These are phyloP conservation scores for Drosophila lini DNA, from an alignment of 1,140 invertebrate species.

Conservation along the genomic window DNA sequence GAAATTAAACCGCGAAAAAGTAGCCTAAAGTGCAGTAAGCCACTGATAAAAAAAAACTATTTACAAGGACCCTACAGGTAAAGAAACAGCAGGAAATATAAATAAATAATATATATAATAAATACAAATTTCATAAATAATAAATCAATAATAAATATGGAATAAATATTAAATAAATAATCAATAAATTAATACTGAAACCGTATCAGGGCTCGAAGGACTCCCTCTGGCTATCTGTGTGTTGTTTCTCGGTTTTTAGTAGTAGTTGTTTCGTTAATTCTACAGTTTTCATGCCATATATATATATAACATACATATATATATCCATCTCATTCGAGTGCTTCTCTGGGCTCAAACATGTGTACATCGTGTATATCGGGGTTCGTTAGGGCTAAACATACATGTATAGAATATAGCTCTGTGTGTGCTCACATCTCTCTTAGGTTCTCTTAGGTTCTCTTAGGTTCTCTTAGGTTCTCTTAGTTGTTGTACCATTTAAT, in stretches of 20 bases:
- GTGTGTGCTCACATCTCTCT: constrained; percentile 29
- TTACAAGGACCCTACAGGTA: background rate
- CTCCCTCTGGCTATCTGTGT: constrained; percentile 50
- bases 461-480: constrained; percentile 23
- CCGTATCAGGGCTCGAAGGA: constrained; percentile 27
- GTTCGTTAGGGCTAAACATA: constrained; percentile 46
- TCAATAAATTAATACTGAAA: background rate
- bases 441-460: constrained; percentile 22
- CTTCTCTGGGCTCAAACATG: background rate
- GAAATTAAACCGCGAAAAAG: background rate
- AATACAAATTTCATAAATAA: too few relatives aligned
- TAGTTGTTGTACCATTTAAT: constrained; percentile 62
- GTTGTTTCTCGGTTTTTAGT: constrained; percentile 35
- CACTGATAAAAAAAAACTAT: background rate
- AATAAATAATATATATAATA: too few relatives aligned
- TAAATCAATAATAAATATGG: too few relatives aligned
- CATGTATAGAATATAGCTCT: constrained; percentile 65
- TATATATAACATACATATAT: constrained; percentile 21
- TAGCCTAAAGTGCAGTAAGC: background rate
- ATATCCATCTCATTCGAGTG: constrained; percentile 5
- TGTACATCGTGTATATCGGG: constrained; percentile 28
- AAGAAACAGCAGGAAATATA: too few relatives aligned
- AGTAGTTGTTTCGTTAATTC: constrained; percentile 20
- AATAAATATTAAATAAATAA: too few relatives aligned
- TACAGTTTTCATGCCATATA: constrained; percentile 12